Conservation (phyloP, 2,797 vertebrate genomes). For the Echeneis naucrates region DNA sequence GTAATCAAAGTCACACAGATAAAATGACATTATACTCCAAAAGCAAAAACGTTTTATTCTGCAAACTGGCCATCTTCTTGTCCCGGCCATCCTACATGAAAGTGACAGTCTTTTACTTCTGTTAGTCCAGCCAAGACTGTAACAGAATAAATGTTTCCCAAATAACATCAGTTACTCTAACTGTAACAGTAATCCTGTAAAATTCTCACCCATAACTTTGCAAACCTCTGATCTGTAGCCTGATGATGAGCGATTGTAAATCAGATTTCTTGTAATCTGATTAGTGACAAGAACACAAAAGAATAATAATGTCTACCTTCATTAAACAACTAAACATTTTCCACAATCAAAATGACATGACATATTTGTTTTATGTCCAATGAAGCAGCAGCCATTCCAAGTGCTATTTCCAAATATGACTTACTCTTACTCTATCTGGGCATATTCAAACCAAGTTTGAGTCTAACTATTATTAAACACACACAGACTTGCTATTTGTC, state of each 20-base stretch:
- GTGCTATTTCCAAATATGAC: slow-evolving; percentile 2
- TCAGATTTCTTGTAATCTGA: background rate
- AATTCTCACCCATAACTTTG: slow-evolving; percentile 39
- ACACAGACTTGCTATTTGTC: background rate
- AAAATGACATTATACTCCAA: background rate
- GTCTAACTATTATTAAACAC: slow-evolving; percentile 30
- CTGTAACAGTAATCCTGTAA: slow-evolving; percentile 52
- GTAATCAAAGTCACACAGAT: background rate
- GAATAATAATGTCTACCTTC: background rate
- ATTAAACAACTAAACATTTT: background rate
- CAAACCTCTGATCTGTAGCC: slow-evolving; percentile 37
- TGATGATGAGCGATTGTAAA: slow-evolving; percentile 4
- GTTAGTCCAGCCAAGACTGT: slow-evolving; percentile 37
- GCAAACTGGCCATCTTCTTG: slow-evolving; percentile 26
- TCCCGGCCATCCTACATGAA: slow-evolving; percentile 17
- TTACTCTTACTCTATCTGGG: slow-evolving; percentile 1
- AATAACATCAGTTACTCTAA: slow-evolving; percentile 55
- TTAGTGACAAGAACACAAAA: background rate
- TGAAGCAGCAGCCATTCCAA: slow-evolving; percentile 1
- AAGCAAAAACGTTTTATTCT: slow-evolving; percentile 12
- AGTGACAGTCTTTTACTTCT: slow-evolving; percentile 20
- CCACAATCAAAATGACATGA: background rate
- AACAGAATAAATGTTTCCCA: slow-evolving; percentile 56
- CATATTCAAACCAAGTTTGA: slow-evolving; percentile 31
- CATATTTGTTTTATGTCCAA: slow-evolving; percentile 5